Conservation (phyloP, 2,888 invertebrate species). For the Lucinisca nassula region DNA sequence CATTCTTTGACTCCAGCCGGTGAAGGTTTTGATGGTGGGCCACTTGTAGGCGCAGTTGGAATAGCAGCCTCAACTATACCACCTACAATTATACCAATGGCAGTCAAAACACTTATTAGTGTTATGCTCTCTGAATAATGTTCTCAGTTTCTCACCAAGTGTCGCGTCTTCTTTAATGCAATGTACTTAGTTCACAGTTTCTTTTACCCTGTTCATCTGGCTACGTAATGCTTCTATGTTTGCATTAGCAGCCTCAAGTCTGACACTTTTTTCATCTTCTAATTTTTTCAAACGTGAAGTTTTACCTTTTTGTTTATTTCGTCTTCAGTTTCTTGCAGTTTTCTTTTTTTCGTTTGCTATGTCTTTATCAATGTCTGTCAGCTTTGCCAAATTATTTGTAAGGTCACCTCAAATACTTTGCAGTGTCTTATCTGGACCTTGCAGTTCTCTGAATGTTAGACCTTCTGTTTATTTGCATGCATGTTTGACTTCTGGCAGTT, state of each 20-base stretch:
- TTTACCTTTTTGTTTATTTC: background rate
- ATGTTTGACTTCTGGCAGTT: background rate
- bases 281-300: background rate
- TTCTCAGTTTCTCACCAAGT: background rate
- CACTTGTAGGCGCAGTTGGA: background rate
- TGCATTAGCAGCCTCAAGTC: background rate
- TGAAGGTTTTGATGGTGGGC: background rate
- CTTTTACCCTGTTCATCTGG: background rate
- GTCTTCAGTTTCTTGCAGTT: background rate
- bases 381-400: background rate
- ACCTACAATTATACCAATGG: background rate
- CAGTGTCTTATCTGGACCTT: background rate
- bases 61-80: background rate
- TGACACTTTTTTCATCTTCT: background rate
- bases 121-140: background rate
- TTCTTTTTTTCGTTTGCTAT: background rate
- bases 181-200: background rate
- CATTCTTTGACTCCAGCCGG: no score
- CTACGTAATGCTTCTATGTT: background rate
- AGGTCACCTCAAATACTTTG: background rate
- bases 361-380: background rate
- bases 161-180: background rate
- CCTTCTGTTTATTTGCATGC: background rate
- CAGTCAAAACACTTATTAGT: no score
- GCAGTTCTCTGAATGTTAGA: background rate